Percentiles rank a stretch among this genome's conserved stretches.
Evolutionary conservation across 2,113 vertebrate genomes (phyloP).

Genomic region (Dicentrarchus labrax): DNA sequence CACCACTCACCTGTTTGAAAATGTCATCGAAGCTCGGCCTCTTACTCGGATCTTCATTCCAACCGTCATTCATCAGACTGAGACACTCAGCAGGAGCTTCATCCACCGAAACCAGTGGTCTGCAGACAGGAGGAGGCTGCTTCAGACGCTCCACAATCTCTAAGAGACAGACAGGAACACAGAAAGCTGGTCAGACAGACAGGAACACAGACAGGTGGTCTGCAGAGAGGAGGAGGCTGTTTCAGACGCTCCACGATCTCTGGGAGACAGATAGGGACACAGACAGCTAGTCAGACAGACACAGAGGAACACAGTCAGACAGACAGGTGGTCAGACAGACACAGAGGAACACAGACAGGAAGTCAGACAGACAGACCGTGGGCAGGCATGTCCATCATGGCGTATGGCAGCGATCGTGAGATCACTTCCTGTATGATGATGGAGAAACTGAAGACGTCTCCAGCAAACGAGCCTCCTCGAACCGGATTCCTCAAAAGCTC

Average conservation of each 20-base stretch:
- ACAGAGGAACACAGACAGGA: neutral
- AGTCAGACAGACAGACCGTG: constrained; percentile 78
- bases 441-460: constrained; percentile 89
- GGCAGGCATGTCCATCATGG: constrained; percentile 88
- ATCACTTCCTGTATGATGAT: constrained; percentile 94
- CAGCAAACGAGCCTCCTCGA: constrained; percentile 79
- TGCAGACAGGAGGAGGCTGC: constrained; percentile 79
- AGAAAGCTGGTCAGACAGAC: neutral
- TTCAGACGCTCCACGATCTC: constrained; percentile 80
- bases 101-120: constrained; percentile 86
- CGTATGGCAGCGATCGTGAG: constrained; percentile 86
- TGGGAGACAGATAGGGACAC: constrained; percentile 59
- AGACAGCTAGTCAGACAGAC: neutral
- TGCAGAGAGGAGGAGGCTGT: constrained; percentile 79
- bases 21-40: constrained; percentile 85
- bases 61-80: constrained; percentile 89
- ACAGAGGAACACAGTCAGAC: neutral
- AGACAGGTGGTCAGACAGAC: neutral
- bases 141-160: constrained; percentile 80
- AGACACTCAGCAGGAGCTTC: constrained; percentile 89
- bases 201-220: constrained; percentile 69
- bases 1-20: constrained; percentile 78
- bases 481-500: constrained; percentile 71
- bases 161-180: constrained; percentile 59
- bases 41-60: constrained; percentile 86